Conservation (phyloP, 2,888 invertebrate genomes). For the Sphecodes monilicornis region DNA sequence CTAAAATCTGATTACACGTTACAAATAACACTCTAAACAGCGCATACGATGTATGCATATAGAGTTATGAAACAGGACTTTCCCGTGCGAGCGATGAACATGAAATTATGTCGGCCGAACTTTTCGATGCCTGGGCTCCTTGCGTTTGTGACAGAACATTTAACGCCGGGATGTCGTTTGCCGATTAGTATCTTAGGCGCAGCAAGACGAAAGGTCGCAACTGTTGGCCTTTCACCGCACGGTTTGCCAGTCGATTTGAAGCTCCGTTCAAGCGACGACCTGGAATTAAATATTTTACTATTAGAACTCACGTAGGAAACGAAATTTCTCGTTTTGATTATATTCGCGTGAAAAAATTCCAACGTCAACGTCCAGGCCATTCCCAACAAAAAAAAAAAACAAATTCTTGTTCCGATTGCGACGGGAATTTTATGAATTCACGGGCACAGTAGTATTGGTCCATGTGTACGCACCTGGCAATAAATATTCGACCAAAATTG, state of each 20-base stretch:
- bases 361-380: neutral
- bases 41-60: constrained; percentile 29
- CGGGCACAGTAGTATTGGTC: neutral
- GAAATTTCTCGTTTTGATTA: neutral
- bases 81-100: constrained; percentile 13
- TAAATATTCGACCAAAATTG: neutral
- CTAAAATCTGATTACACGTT: constrained; percentile 37
- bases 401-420: neutral
- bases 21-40: constrained; percentile 56
- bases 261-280: constrained; percentile 30
- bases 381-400: neutral
- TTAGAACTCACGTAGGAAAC: neutral
- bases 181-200: constrained; percentile 52
- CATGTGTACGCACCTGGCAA: neutral
- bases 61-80: constrained; percentile 33
- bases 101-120: neutral
- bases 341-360: neutral
- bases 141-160: constrained; percentile 14
- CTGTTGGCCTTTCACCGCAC: constrained; percentile 6
- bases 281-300: constrained; percentile 33
- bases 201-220: constrained; percentile 36
- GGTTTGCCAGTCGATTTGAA: constrained; percentile 19
- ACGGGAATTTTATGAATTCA: neutral
- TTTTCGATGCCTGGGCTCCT: neutral
- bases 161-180: constrained; percentile 29